Conservation (phyloP, 2,113 vertebrate species). For the Paratilapia polleni region DNA sequence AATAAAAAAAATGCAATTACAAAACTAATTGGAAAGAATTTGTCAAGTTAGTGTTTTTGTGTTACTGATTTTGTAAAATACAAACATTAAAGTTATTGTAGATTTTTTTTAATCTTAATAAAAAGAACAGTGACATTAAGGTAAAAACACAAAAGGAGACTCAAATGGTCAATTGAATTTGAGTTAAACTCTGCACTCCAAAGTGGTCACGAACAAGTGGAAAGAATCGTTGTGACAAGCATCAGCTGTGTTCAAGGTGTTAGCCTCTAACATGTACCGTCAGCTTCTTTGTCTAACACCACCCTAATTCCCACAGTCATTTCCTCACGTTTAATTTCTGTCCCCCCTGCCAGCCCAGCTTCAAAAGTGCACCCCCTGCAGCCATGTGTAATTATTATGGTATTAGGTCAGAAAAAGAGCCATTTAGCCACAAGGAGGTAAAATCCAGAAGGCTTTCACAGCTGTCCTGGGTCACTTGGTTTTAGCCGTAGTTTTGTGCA, state of each 20-base stretch:
- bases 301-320: conserved; percentile 71
- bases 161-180: conserved; percentile 28
- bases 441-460: conserved; percentile 58
- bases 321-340: conserved; percentile 81
- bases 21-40: too few species aligned
- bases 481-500: conserved; percentile 16
- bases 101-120: background rate
- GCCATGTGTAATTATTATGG: conserved; percentile 82
- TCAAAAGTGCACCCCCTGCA: conserved; percentile 75
- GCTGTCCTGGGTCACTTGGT: conserved; percentile 9
- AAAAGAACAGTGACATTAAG: conserved; percentile 22
- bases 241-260: conserved; percentile 70
- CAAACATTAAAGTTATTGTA: background rate
- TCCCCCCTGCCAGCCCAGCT: conserved; percentile 41
- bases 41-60: background rate
- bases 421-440: conserved; percentile 73
- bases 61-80: background rate
- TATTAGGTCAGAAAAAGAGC: conserved; percentile 77
- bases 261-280: conserved; percentile 52
- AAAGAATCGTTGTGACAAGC: conserved; percentile 77
- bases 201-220: conserved; percentile 43
- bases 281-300: conserved; percentile 72
- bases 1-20: background rate
- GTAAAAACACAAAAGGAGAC: conserved; percentile 19
- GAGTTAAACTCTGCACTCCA: conserved; percentile 43